Percentiles rank a stretch among this genome's conserved stretches.
Evolutionary conservation across 1,140 invertebrate species (phyloP).

Genomic region (Maconellicoccus hirsutus): DNA sequence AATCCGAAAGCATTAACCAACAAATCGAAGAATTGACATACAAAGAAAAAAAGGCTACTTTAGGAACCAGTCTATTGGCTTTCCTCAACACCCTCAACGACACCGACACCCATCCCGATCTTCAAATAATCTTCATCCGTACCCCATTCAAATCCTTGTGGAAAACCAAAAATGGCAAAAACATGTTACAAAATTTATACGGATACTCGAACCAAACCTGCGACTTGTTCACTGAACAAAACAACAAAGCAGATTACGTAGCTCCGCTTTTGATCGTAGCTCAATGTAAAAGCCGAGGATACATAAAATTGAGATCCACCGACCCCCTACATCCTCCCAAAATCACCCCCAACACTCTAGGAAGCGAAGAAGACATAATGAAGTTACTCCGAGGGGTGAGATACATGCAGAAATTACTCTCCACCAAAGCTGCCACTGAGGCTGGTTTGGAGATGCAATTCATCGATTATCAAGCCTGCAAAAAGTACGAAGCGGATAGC

Average conservation of each 20-base stretch:
- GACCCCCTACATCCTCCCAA: slow-evolving; percentile 45
- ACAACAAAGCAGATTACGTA: slow-evolving; percentile 46
- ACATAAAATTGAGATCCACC: slow-evolving; percentile 36
- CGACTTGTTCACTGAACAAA: slow-evolving; percentile 36
- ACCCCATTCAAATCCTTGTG: not conserved
- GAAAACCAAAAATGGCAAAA: not conserved
- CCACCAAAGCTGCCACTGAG: slow-evolving; percentile 32
- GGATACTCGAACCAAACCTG: slow-evolving; percentile 57
- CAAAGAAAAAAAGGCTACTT: not conserved
- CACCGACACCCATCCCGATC: not conserved
- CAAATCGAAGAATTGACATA: not conserved
- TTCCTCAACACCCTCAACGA: slow-evolving; percentile 13
- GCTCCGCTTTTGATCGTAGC: slow-evolving; percentile 37
- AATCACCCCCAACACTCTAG: slow-evolving; percentile 45
- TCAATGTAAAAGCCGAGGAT: slow-evolving; percentile 39
- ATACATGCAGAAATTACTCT: slow-evolving; percentile 30
- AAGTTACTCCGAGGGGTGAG: slow-evolving; percentile 32
- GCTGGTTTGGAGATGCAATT: slow-evolving; percentile 41
- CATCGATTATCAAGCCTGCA: slow-evolving; percentile 40
- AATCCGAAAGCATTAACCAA: not conserved
- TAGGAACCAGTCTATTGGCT: slow-evolving; percentile 7
- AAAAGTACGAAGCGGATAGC: slow-evolving; percentile 24
- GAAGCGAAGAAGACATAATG: slow-evolving; percentile 26
- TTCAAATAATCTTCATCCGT: not conserved
- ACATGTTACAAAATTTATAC: not conserved